Conservation (phyloP, 2,113 vertebrate species). For the Mionectes macconnelli region DNA sequence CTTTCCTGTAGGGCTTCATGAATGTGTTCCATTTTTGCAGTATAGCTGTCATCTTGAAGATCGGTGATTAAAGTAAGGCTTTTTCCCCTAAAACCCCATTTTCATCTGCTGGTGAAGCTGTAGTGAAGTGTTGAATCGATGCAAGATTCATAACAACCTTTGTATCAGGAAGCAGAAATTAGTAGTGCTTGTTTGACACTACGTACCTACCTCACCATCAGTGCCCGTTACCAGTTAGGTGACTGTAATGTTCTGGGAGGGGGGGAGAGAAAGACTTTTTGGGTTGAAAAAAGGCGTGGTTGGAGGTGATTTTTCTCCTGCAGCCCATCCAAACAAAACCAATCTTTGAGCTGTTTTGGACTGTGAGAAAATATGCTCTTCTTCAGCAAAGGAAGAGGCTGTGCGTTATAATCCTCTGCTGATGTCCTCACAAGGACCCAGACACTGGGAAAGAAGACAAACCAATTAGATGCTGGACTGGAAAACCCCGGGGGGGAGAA, state of each 20-base stretch:
- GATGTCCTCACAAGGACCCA: background rate
- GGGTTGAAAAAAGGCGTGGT: background rate
- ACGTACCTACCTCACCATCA: background rate
- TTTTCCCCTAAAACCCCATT: background rate
- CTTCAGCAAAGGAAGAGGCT: background rate
- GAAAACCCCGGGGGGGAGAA: background rate
- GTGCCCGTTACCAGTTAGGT: background rate
- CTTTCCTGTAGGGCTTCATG: constrained; percentile 39
- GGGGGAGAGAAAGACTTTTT: background rate
- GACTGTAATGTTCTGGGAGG: background rate
- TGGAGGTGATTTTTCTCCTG: background rate
- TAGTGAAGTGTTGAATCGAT: background rate
- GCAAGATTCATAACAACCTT: background rate
- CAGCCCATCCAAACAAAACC: background rate
- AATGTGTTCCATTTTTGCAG: constrained; percentile 55
- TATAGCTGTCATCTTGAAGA: constrained; percentile 40
- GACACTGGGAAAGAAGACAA: background rate
- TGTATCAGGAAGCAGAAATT: constrained; percentile 2
- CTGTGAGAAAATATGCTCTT: background rate
- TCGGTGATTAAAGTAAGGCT: constrained; percentile 48
- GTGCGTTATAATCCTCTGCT: background rate
- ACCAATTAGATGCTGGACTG: background rate
- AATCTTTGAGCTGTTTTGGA: background rate
- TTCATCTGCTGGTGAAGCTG: constrained; percentile 1
- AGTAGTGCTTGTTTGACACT: background rate